Conservation (phyloP, 2,888 invertebrate species). For the Leucophora obtusa region DNA sequence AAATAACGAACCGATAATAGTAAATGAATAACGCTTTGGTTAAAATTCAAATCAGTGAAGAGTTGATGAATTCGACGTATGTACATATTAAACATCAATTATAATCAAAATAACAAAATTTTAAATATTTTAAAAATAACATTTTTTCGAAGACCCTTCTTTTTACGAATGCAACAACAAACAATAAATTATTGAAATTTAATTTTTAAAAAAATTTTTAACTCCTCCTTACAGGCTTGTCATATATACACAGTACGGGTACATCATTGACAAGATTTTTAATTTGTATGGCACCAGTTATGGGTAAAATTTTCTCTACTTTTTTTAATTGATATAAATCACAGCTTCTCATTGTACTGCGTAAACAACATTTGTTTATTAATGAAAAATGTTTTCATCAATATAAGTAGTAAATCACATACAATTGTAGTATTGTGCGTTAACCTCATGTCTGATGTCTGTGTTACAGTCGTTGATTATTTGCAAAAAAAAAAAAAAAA, state of each 20-base stretch:
- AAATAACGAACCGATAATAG: too few relatives aligned
- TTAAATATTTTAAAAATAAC: too few relatives aligned
- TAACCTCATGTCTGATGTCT: neutral
- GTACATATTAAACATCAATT: too few relatives aligned
- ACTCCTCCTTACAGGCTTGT: slow-evolving; percentile 66
- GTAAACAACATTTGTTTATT: slow-evolving; percentile 7
- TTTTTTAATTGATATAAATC: slow-evolving; percentile 11
- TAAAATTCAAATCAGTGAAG: too few relatives aligned
- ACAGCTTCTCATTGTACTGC: slow-evolving; percentile 16
- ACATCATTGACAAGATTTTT: slow-evolving; percentile 76
- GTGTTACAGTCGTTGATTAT: slow-evolving; percentile 1
- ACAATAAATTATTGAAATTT: slow-evolving; percentile 1
- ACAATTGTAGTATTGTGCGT: neutral
- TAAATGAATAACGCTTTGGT: too few relatives aligned
- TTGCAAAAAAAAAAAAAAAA: neutral
- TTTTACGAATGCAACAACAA: neutral
- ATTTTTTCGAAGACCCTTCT: neutral
- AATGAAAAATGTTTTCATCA: neutral
- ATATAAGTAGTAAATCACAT: neutral
- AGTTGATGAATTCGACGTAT: too few relatives aligned
- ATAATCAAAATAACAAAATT: too few relatives aligned
- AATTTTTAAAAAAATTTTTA: slow-evolving; percentile 7
- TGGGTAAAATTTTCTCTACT: slow-evolving; percentile 72
- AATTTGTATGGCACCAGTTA: slow-evolving; percentile 78
- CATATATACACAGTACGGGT: slow-evolving; percentile 67